A percentile compares a stretch with the other conserved stretches of the same genome.
Evolutionary conservation across 2,113 vertebrate species (phyloP).

Genomic region (Semnornis frantzii): DNA sequence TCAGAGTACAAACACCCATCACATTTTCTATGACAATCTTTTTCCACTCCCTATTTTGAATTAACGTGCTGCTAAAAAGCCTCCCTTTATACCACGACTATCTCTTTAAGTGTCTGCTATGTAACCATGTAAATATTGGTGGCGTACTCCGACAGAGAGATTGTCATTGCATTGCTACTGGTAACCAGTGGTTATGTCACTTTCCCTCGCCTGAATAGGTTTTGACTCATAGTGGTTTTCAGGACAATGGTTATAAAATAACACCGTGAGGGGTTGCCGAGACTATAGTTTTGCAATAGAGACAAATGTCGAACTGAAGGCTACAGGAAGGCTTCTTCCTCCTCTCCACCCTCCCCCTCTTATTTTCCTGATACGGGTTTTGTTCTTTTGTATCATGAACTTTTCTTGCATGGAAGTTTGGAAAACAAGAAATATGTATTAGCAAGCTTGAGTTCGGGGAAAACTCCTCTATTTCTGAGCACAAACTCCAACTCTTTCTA

Average conservation of each 20-base stretch:
- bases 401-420: not conserved
- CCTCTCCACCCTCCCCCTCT: not conserved
- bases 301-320: not conserved
- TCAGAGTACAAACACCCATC: not conserved
- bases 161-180: slow-evolving; percentile 49
- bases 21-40: not conserved
- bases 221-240: slow-evolving; percentile 70
- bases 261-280: not conserved
- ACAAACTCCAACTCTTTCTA: not conserved
- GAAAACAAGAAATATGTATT: not conserved
- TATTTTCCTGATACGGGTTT: not conserved
- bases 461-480: not conserved
- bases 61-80: not conserved
- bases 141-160: not conserved
- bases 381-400: not conserved
- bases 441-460: not conserved
- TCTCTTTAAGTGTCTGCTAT: slow-evolving; percentile 44
- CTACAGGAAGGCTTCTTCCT: not conserved
- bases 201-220: slow-evolving; percentile 59
- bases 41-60: not conserved
- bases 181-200: slow-evolving; percentile 66
- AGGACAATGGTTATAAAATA: slow-evolving; percentile 71
- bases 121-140: slow-evolving; percentile 62
- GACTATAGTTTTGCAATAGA: slow-evolving; percentile 40
- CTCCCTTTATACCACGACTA: not conserved